These are phyloP conservation scores for Hoplostethus atlanticus DNA, from an alignment of 2,797 vertebrate species.

Conservation along the genomic window DNA sequence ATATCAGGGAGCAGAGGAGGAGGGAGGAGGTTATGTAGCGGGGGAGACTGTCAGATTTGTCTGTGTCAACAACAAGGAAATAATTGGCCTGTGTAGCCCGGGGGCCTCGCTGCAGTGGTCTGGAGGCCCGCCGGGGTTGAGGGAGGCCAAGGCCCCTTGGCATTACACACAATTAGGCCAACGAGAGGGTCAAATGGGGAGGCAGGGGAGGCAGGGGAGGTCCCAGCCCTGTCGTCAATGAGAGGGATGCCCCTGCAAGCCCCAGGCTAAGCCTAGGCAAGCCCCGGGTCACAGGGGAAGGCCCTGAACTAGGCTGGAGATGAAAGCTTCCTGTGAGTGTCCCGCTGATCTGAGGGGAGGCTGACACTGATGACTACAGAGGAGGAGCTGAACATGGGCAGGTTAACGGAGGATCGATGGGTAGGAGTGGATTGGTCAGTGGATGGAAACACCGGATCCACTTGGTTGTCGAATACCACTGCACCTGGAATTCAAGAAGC, in stretches of 20 bases:
- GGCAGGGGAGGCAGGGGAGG: conserved; percentile 59
- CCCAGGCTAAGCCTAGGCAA: conserved; percentile 56
- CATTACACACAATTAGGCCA: conserved; percentile 82
- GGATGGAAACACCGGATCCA: conserved; percentile 9
- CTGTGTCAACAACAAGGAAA: conserved; percentile 82
- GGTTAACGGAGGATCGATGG: conserved; percentile 37
- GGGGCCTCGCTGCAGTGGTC: conserved; percentile 42
- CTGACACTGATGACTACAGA: conserved; percentile 59
- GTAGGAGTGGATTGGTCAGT: conserved; percentile 11
- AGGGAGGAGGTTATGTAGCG: conserved; percentile 63
- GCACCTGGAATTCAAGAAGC: conserved; percentile 2
- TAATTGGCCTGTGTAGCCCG: conserved; percentile 74
- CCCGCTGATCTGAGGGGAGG: conserved; percentile 50
- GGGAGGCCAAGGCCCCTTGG: conserved; percentile 67
- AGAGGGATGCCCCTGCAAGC: conserved; percentile 66
- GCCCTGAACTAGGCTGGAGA: conserved; percentile 67
- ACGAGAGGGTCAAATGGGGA: conserved; percentile 75
- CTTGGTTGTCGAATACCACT: not conserved
- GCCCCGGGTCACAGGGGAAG: conserved; percentile 61
- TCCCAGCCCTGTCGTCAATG: conserved; percentile 67
- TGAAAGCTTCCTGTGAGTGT: conserved; percentile 64
- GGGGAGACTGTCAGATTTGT: conserved; percentile 76
- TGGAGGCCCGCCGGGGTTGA: conserved; percentile 49
- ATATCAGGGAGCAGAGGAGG: conserved; percentile 65
- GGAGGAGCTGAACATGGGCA: conserved; percentile 30